These are phyloP conservation scores for Falco peregrinus DNA, from an alignment of 2,797 vertebrate species.

Conservation along the genomic window DNA sequence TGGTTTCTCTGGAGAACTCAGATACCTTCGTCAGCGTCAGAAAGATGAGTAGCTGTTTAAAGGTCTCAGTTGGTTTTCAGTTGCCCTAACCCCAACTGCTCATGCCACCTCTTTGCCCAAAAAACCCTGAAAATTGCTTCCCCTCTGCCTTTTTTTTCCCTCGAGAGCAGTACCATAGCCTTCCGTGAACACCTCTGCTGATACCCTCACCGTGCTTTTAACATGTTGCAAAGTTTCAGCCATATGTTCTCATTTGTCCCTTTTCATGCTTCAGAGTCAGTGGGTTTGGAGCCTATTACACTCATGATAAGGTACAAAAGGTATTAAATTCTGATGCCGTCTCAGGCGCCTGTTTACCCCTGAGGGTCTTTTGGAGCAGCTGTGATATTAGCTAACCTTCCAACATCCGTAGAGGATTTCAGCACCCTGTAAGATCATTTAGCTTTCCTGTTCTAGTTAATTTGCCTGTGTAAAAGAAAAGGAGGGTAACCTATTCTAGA, in stretches of 20 bases:
- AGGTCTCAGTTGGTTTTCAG: neutral
- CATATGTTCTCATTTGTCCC: neutral
- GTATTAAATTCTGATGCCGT: neutral
- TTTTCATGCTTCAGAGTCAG: neutral
- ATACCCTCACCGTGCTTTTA: neutral
- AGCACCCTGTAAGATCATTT: neutral
- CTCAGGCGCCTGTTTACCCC: neutral
- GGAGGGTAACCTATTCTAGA: neutral
- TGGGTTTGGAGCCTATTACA: neutral
- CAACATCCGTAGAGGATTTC: neutral
- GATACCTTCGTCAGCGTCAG: neutral
- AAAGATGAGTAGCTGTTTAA: neutral
- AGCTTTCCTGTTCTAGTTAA: neutral
- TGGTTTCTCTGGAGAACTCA: neutral
- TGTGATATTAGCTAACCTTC: neutral
- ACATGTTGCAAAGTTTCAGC: neutral
- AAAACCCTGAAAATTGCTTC: neutral
- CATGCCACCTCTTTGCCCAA: neutral
- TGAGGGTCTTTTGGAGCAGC: neutral
- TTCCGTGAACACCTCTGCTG: neutral
- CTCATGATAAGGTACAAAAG: neutral
- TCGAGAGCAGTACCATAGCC: neutral
- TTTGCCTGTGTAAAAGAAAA: neutral
- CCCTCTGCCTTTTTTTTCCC: accelerated
- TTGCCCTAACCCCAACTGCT: neutral